Evolutionary conservation across 2,113 vertebrate genomes (phyloP), one percentile per base, ranked within the genome.

Genomic region (Danionella cerebrum): DNA sequence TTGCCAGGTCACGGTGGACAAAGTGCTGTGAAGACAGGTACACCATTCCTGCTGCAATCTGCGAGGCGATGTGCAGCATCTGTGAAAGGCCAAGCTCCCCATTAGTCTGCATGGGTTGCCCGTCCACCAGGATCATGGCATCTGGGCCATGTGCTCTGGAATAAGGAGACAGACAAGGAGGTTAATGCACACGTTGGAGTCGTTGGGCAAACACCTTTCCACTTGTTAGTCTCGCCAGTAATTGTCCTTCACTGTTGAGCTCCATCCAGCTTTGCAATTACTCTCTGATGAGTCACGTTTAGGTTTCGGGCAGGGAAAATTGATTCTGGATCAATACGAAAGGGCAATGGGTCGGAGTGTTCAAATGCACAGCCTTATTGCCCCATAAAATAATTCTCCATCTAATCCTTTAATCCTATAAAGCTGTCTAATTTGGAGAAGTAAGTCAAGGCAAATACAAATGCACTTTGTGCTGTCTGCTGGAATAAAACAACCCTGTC

Each of bases 11-110:
- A 78, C 96, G 91, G 82, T 99, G 96, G 69, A 99, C 96, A 44
- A 99, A 99, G 86, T 99, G 96, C 84, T 99, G 96, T 18, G 94
- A 97, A 70, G 91, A 90, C 70, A 99, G 89, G 87, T 98, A 98
- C 19, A 94, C 92, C 94, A 99, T 98, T 65, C 96, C 96, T 1
- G 95, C 93, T 75, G 95, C 92, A 0, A 99, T 96, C 88, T 99
- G 96, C 51, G 92, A 90, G 22, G 91, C 93, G 1, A 98, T 92
- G 85, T 98, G 94, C 38, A 98, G 88, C 96, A 99, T 99, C 79
- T 99, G 96, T 21, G 95, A 97, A n/a, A 98, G 90, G 33, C 93
- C 92, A 18, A 98, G 87, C 82, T 98, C 94, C 5, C 94, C 94
- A 35, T 92, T 97, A 71, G 91, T 89, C 84, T 96, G 95, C 76